Evolutionary conservation across 2,797 vertebrate genomes (phyloP).

Genomic region (Pseudochaenichthys georgianus): DNA sequence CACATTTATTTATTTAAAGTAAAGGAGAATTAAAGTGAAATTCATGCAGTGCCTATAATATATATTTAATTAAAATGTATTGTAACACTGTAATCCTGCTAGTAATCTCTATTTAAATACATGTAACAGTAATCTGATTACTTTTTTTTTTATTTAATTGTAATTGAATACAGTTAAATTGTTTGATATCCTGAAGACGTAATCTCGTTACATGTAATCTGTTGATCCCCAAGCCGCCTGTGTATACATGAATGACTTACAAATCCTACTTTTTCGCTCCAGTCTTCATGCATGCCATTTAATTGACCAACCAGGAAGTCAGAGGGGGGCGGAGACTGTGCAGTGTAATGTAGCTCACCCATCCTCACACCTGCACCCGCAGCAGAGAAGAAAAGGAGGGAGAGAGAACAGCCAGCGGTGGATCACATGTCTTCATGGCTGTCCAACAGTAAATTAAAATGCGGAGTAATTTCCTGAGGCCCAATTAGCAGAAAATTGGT

Average conservation of each 20-base stretch:
- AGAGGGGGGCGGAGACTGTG: conserved; percentile 6
- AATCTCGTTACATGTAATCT: too few species aligned
- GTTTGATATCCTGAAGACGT: too few species aligned
- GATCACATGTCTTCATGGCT: conserved; percentile 84
- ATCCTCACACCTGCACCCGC: conserved; percentile 72
- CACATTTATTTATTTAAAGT: too few species aligned
- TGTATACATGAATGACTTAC: conserved; percentile 19
- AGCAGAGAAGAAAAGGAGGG: conserved; percentile 30
- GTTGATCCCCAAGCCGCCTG: too few species aligned
- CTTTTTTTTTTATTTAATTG: too few species aligned
- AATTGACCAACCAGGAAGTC: conserved; percentile 37
- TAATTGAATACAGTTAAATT: too few species aligned
- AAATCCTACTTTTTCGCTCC: conserved; percentile 28
- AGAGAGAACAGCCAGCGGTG: conserved; percentile 41
- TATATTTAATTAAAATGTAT: too few species aligned
- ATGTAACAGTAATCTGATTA: too few species aligned
- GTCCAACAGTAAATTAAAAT: conserved; percentile 88
- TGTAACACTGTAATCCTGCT: too few species aligned
- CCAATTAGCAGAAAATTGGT: conserved; percentile 88
- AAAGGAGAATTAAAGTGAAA: too few species aligned
- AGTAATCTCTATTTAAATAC: too few species aligned
- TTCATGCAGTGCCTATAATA: too few species aligned
- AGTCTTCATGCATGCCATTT: conserved; percentile 36
- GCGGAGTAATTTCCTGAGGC: conserved; percentile 88
- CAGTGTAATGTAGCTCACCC: conserved; percentile 14